These are phyloP conservation scores for Hassar affinis DNA, from an alignment of 2,113 vertebrate genomes.

Conservation along the genomic window DNA sequence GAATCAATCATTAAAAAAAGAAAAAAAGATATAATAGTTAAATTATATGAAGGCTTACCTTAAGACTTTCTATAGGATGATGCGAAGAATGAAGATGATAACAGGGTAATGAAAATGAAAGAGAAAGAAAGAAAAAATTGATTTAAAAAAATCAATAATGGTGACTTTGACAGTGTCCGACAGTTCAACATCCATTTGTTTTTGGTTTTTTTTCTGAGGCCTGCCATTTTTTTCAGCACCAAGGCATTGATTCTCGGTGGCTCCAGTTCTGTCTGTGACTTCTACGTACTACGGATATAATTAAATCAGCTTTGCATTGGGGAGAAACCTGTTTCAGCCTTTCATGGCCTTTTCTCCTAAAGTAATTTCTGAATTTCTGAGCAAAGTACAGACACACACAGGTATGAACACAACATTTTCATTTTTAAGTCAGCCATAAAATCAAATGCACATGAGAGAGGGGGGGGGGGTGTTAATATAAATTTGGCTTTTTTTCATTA, in stretches of 20 bases:
- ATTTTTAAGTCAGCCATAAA: conserved; percentile 57
- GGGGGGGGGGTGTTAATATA: conserved; percentile 19
- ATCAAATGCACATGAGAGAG: conserved; percentile 48
- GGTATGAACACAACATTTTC: conserved; percentile 59
- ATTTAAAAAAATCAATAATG: neutral
- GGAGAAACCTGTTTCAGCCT: conserved; percentile 53
- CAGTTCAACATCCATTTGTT: neutral
- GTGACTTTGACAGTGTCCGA: neutral
- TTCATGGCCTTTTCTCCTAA: conserved; percentile 60
- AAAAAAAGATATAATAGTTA: neutral
- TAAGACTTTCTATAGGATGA: conserved; percentile 65
- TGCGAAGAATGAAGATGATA: conserved; percentile 34
- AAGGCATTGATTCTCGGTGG: neutral
- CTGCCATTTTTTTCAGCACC: neutral
- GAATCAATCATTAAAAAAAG: neutral
- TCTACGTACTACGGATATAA: conserved; percentile 51
- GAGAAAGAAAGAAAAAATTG: conserved; percentile 50
- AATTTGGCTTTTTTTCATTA: conserved; percentile 51
- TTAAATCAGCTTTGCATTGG: conserved; percentile 62
- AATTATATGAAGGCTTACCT: conserved; percentile 67
- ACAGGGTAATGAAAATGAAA: neutral
- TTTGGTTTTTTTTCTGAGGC: neutral
- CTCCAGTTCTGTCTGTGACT: neutral
- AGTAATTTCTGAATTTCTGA: conserved; percentile 51
- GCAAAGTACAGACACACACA: conserved; percentile 40